A percentile compares a stretch with the other conserved stretches of the same genome.
Evolutionary conservation across 2,888 invertebrate genomes (phyloP).

Genomic region (Seira ritae): DNA sequence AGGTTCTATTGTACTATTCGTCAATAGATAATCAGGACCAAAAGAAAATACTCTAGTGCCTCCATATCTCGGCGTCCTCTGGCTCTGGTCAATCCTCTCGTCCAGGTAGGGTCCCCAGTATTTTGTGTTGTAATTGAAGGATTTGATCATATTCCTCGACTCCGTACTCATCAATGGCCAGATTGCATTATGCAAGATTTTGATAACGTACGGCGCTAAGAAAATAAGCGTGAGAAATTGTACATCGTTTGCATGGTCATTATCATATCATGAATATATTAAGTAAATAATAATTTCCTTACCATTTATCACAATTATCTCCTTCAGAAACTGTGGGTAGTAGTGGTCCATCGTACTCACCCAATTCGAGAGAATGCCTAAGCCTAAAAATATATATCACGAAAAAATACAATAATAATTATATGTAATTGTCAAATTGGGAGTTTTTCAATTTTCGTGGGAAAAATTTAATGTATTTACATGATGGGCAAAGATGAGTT

Average conservation of each 20-base stretch:
- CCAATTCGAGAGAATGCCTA: background rate
- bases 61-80: background rate
- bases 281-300: no score
- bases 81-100: background rate
- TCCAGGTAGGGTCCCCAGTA: background rate
- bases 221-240: background rate
- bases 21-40: background rate
- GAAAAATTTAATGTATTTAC: background rate
- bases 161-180: background rate
- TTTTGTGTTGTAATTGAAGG: background rate
- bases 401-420: background rate
- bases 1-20: background rate
- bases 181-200: background rate
- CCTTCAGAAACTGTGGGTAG: conserved; percentile 11
- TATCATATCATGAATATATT: background rate
- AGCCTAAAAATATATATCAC: background rate
- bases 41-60: background rate
- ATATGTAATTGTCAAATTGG: background rate
- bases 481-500: background rate
- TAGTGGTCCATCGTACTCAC: background rate
- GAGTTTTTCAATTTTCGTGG: background rate
- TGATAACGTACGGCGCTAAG: background rate
- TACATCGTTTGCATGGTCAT: background rate
- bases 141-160: background rate
- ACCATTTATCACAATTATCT: conserved; percentile 14